Conservation (phyloP, 2,888 invertebrate species). For the Papilio elwesi region DNA sequence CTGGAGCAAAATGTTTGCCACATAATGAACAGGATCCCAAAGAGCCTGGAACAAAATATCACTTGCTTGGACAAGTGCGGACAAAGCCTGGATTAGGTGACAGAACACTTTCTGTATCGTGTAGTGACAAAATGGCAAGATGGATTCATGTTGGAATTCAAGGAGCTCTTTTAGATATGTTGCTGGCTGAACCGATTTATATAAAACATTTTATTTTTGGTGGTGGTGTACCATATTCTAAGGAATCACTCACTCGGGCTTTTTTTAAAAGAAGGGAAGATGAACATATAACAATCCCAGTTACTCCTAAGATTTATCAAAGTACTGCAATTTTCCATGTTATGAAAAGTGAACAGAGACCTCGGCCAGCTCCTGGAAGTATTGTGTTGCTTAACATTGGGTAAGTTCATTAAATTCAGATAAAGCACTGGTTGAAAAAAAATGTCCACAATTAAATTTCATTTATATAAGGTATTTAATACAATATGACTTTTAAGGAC, state of each 20-base stretch:
- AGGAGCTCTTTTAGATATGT: slow-evolving; percentile 89
- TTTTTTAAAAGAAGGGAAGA: slow-evolving; percentile 66
- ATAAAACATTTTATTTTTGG: slow-evolving; percentile 89
- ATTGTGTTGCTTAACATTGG: slow-evolving; percentile 58
- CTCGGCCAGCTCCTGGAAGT: slow-evolving; percentile 65
- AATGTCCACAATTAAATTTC: too few relatives aligned
- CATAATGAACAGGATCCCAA: slow-evolving; percentile 84
- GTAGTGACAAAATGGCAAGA: slow-evolving; percentile 96
- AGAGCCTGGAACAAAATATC: slow-evolving; percentile 85
- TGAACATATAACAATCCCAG: slow-evolving; percentile 41
- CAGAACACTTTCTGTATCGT: slow-evolving; percentile 94
- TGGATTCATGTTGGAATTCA: slow-evolving; percentile 95
- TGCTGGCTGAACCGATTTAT: slow-evolving; percentile 88
- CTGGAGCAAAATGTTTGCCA: slow-evolving; percentile 94
- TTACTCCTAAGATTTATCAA: slow-evolving; percentile 60
- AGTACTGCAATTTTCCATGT: slow-evolving; percentile 56
- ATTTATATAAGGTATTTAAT: too few relatives aligned
- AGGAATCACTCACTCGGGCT: slow-evolving; percentile 83
- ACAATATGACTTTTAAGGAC: too few relatives aligned
- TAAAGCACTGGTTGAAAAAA: too few relatives aligned
- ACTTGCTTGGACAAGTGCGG: slow-evolving; percentile 88
- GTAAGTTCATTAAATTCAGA: slow-evolving; percentile 55
- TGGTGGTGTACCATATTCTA: slow-evolving; percentile 85
- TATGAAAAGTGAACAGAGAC: slow-evolving; percentile 52
- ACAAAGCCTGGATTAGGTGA: slow-evolving; percentile 97